A percentile compares a stretch with the other conserved stretches of the same genome.
Evolutionary conservation across 2,888 invertebrate genomes (phyloP).

Genomic region (Orgyia antiqua): DNA sequence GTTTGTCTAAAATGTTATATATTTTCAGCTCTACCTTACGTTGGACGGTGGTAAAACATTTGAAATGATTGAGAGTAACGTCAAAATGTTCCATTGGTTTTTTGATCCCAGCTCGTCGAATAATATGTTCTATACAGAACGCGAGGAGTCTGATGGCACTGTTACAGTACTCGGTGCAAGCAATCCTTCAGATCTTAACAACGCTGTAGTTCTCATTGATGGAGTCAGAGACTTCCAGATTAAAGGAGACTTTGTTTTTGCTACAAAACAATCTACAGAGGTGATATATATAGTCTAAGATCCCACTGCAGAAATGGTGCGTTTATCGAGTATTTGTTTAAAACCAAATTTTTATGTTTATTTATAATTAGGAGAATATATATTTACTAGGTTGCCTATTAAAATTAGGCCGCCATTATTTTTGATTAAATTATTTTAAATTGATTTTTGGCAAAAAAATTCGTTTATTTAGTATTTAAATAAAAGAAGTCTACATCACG

Average conservation of each 20-base stretch:
- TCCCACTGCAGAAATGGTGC: no score
- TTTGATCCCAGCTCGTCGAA: constrained; percentile 64
- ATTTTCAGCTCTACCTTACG: constrained; percentile 85
- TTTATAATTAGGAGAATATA: no score
- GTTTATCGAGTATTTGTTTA: no score
- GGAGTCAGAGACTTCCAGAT: constrained; percentile 90
- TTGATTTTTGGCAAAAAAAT: no score
- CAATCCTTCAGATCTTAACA: constrained; percentile 70
- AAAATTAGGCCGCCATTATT: no score
- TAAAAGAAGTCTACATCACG: no score
- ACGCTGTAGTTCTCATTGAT: constrained; percentile 75
- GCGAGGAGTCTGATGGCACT: constrained; percentile 79
- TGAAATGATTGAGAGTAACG: constrained; percentile 82
- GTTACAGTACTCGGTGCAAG: constrained; percentile 85
- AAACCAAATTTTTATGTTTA: no score
- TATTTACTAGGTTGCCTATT: no score
- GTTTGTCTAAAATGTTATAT: constrained; percentile 3
- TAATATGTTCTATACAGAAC: constrained; percentile 83
- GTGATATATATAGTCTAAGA: no score
- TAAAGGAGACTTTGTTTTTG: constrained; percentile 91
- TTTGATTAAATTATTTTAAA: no score
- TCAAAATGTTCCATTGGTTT: constrained; percentile 89
- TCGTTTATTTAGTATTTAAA: no score
- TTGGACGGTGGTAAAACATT: constrained; percentile 86
- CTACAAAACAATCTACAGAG: constrained; percentile 81